Conservation (phyloP, 2,888 invertebrate genomes). For the Drosophila bunnanda region DNA sequence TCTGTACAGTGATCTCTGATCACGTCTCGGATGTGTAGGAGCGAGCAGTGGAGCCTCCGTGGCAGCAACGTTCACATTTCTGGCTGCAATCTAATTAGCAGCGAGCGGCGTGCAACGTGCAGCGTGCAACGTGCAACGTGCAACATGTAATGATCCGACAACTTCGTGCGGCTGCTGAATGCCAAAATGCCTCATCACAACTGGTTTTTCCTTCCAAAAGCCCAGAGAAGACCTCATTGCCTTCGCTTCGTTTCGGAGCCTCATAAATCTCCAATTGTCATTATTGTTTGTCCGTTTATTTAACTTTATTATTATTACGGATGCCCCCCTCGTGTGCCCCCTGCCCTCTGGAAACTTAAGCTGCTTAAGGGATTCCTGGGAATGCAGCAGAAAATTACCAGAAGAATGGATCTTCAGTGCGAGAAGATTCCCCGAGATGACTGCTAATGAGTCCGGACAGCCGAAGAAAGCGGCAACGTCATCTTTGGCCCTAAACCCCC, state of each 20-base stretch:
- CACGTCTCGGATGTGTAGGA: slow-evolving; percentile 61
- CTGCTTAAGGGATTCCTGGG: slow-evolving; percentile 41
- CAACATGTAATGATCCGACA: slow-evolving; percentile 70
- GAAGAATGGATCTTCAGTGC: slow-evolving; percentile 23
- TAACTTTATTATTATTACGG: slow-evolving; percentile 63
- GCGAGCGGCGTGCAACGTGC: slow-evolving; percentile 53
- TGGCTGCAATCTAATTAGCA: slow-evolving; percentile 69
- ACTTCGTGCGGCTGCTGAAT: slow-evolving; percentile 61
- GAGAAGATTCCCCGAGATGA: slow-evolving; percentile 23
- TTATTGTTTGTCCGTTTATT: slow-evolving; percentile 65
- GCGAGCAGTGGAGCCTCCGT: slow-evolving; percentile 51
- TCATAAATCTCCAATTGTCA: slow-evolving; percentile 64
- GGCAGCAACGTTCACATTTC: slow-evolving; percentile 50
- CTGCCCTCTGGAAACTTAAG: slow-evolving; percentile 13
- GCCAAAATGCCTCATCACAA: slow-evolving; percentile 40
- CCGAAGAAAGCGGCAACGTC: slow-evolving; percentile 41
- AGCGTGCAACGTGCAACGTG: slow-evolving; percentile 59
- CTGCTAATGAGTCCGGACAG: slow-evolving; percentile 66
- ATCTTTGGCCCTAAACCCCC: background rate
- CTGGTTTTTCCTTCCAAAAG: slow-evolving; percentile 39
- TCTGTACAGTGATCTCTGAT: slow-evolving; percentile 28
- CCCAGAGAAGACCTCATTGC: slow-evolving; percentile 29
- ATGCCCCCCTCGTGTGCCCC: slow-evolving; percentile 23
- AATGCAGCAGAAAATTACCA: slow-evolving; percentile 37
- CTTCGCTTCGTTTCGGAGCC: slow-evolving; percentile 37